These are phyloP conservation scores for Allobates femoralis DNA, from an alignment of 2,797 vertebrate species.

Conservation along the genomic window DNA sequence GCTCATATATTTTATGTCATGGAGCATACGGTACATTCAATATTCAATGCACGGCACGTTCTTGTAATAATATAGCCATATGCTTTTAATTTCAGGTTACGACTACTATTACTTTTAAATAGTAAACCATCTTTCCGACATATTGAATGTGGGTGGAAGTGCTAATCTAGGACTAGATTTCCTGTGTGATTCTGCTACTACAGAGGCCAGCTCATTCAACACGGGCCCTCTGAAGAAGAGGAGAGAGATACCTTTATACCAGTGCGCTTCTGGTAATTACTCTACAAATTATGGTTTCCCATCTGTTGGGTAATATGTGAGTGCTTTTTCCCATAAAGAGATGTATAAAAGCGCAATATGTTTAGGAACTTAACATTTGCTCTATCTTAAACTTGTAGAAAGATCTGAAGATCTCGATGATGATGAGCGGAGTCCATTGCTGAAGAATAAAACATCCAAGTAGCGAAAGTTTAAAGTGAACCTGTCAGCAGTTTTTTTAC, in stretches of 20 bases:
- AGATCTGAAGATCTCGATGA: background rate
- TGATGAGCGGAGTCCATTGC: background rate
- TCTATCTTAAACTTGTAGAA: conserved; percentile 38
- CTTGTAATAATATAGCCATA: conserved; percentile 3
- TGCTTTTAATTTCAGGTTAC: conserved; percentile 24
- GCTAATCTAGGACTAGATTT: background rate
- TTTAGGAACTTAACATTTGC: conserved; percentile 39
- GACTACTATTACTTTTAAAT: background rate
- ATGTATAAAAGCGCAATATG: conserved; percentile 51
- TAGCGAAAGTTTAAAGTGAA: too few species aligned
- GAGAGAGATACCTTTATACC: conserved; percentile 48
- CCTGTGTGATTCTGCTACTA: conserved; percentile 29
- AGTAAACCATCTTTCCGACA: conserved; percentile 3
- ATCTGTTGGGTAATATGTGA: conserved; percentile 52
- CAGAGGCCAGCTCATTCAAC: conserved; percentile 9
- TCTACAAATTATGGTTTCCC: conserved; percentile 52
- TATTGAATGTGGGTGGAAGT: conserved; percentile 49
- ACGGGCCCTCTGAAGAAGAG: conserved; percentile 10
- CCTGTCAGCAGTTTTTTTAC: too few species aligned
- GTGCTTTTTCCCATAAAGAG: conserved; percentile 39
- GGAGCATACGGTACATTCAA: background rate
- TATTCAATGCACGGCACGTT: background rate
- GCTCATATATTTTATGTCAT: background rate
- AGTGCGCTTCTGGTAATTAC: conserved; percentile 54
- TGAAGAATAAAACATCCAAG: background rate